Percentiles rank a stretch among this genome's conserved stretches.
phyloP scores from a whole-genome alignment of 1,140 invertebrate species.

The Pseudomyrmex gracilis region DNA sequence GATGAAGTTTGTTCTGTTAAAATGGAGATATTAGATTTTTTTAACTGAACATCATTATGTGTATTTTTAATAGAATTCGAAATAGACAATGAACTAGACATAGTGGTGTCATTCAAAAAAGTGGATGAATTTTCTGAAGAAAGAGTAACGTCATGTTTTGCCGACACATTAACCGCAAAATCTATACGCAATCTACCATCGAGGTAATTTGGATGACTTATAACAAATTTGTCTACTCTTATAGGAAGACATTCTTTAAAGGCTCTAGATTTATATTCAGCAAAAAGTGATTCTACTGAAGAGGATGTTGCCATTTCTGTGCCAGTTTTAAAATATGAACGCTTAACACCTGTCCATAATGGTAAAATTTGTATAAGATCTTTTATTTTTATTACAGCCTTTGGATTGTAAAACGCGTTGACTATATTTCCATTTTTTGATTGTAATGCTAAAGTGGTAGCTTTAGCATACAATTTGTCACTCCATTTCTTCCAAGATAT shows the following conservation, averaged over 20 bases:
- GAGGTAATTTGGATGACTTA: neutral
- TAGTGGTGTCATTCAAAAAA: too few relatives aligned
- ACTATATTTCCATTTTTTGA: neutral
- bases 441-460: neutral
- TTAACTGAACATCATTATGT: too few relatives aligned
- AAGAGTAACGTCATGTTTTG: too few relatives aligned
- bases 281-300: constrained; percentile 9
- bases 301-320: neutral
- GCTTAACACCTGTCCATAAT: constrained; percentile 9
- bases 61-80: too few relatives aligned
- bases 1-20: too few relatives aligned
- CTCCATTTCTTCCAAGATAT: neutral
- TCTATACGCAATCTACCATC: constrained; percentile 6
- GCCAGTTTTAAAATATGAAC: constrained; percentile 13
- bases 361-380: constrained; percentile 8
- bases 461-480: neutral
- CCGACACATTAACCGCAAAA: neutral
- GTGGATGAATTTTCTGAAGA: neutral
- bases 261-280: constrained; percentile 2
- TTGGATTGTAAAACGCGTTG: constrained; percentile 17
- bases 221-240: too few relatives aligned
- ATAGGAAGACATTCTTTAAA: neutral
- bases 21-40: too few relatives aligned
- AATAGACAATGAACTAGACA: too few relatives aligned
- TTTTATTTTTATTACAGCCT: constrained; percentile 9